These are phyloP conservation scores for Apis mellifera DNA, from an alignment of 1,140 invertebrate species.

Conservation along the genomic window Amel_HAv3.1 CM009937.2:9149001-9149500, in stretches of 20 bases:
- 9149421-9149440: slow-evolving; percentile 52
- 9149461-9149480: slow-evolving; percentile 53
- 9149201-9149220: not conserved
- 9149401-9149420: slow-evolving; percentile 40
- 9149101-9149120: too few species aligned
- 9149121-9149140: too few species aligned
- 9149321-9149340: not conserved
- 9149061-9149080: too few species aligned
- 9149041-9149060: too few species aligned
- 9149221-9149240: slow-evolving; percentile 10
- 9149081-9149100: too few species aligned
- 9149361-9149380: too few species aligned
- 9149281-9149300: slow-evolving; percentile 14
- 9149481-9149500: slow-evolving; percentile 66
- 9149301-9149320: slow-evolving; percentile 16
- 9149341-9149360: too few species aligned
- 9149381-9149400: slow-evolving; percentile 14
- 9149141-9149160: not conserved
- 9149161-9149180: not conserved
- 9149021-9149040: too few species aligned
- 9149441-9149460: slow-evolving; percentile 64
- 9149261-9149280: slow-evolving; percentile 43
- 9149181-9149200: not conserved
- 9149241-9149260: slow-evolving; percentile 21
- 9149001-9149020: too few species aligned